Evolutionary conservation across 2,113 vertebrate genomes (phyloP).

Genomic region (Mastomys natalensis): DNA sequence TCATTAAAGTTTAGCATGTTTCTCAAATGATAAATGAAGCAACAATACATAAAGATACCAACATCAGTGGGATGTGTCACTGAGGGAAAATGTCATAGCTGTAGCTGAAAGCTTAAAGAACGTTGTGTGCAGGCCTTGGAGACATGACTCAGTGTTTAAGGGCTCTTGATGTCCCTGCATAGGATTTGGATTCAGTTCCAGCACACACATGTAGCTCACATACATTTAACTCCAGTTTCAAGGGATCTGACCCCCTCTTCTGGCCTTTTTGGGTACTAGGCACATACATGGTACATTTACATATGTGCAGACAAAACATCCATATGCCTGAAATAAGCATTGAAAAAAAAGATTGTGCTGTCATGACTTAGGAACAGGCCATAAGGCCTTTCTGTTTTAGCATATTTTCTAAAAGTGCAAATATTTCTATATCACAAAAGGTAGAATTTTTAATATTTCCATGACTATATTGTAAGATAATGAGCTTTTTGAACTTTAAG

Average conservation of each 20-base stretch:
- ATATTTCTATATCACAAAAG: neutral
- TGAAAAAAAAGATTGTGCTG: neutral
- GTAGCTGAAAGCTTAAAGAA: neutral
- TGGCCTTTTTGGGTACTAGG: neutral
- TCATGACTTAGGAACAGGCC: neutral
- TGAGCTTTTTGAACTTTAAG: neutral
- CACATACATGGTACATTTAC: neutral
- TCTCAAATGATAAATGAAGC: neutral
- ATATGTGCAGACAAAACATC: neutral
- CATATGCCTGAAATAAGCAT: neutral
- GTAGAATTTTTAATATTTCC: neutral
- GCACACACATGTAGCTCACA: neutral
- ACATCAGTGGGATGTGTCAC: neutral
- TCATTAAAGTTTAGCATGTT: neutral
- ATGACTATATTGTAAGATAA: neutral
- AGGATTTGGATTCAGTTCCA: neutral
- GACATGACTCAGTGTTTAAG: neutral
- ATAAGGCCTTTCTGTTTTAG: neutral
- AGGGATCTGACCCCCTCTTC: neutral
- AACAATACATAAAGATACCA: neutral
- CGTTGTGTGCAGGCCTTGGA: neutral
- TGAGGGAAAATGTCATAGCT: neutral
- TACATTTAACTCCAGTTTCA: neutral
- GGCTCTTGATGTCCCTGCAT: neutral
- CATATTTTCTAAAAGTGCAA: neutral